Conservation (phyloP, 1,140 invertebrate species). For the Listronotus bonariensis region DNA sequence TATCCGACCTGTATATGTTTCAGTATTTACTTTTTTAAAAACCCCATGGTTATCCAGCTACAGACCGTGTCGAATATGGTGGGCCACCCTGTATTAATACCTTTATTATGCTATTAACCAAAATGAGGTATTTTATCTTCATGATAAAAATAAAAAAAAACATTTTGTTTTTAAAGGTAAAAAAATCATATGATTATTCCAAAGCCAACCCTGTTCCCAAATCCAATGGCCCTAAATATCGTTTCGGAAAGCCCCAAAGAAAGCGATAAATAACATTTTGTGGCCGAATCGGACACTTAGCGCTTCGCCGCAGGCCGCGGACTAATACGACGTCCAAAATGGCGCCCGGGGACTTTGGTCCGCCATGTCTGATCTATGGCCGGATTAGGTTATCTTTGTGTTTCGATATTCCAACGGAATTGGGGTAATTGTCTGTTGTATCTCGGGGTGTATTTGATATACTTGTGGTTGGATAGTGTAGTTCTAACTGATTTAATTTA, state of each 20-base stretch:
- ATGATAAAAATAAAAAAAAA: no score
- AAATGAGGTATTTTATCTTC: no score
- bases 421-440: slow-evolving; percentile 8
- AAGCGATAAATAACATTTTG: slow-evolving; percentile 14
- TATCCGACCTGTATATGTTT: no score
- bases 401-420: slow-evolving; percentile 8
- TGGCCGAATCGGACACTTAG: slow-evolving; percentile 1
- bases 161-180: no score
- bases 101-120: no score
- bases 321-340: slow-evolving; percentile 19
- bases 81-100: no score
- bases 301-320: slow-evolving; percentile 10
- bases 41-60: no score
- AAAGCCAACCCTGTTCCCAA: neutral
- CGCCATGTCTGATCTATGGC: slow-evolving; percentile 18
- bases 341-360: slow-evolving; percentile 10
- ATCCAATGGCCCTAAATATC: neutral
- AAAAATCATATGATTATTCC: no score
- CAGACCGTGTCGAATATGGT: no score
- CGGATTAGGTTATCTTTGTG: slow-evolving; percentile 23
- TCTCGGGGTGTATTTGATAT: neutral
- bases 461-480: no score
- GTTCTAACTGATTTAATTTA: no score
- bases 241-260: slow-evolving; percentile 13
- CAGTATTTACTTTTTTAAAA: no score